Conservation (phyloP, 2,888 invertebrate genomes). For the Pollenia amentaria region DNA sequence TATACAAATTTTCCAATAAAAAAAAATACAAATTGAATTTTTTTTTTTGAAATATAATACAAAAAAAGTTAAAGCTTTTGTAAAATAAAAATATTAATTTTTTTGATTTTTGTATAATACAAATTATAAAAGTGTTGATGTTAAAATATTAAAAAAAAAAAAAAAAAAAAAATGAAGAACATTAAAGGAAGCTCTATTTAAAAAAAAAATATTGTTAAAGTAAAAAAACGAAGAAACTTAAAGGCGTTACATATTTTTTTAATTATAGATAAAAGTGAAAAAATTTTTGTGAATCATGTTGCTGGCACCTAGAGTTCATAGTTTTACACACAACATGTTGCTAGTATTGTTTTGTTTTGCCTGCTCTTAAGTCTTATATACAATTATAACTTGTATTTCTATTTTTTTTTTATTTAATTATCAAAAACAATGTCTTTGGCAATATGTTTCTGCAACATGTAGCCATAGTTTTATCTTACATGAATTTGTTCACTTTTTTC, state of each 20-base stretch:
- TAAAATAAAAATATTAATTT: constrained; percentile 45
- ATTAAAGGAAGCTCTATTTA: constrained; percentile 67
- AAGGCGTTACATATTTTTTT: not conserved
- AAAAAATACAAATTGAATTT: constrained; percentile 38
- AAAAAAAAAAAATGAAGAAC: not conserved
- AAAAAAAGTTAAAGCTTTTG: constrained; percentile 70
- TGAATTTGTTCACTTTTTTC: not conserved
- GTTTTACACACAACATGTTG: not conserved
- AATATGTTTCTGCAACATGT: not conserved
- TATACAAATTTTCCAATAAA: constrained; percentile 17
- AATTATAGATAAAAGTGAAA: constrained; percentile 27
- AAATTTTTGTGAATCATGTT: constrained; percentile 22
- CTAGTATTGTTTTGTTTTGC: no score
- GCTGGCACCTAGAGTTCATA: not conserved
- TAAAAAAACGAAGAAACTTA: constrained; percentile 1
- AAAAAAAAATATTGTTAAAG: constrained; percentile 43
- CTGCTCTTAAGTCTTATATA: no score
- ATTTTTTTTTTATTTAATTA: no score
- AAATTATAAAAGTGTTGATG: constrained; percentile 65
- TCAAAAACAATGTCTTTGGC: not conserved
- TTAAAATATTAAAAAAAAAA: constrained; percentile 15
- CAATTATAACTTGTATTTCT: no score
- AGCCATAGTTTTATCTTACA: not conserved
- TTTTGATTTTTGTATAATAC: constrained; percentile 70
- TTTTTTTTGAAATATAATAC: constrained; percentile 43